These are phyloP conservation scores for Nibea albiflora DNA, from an alignment of 2,113 vertebrate genomes.

Conservation along the genomic window DNA sequence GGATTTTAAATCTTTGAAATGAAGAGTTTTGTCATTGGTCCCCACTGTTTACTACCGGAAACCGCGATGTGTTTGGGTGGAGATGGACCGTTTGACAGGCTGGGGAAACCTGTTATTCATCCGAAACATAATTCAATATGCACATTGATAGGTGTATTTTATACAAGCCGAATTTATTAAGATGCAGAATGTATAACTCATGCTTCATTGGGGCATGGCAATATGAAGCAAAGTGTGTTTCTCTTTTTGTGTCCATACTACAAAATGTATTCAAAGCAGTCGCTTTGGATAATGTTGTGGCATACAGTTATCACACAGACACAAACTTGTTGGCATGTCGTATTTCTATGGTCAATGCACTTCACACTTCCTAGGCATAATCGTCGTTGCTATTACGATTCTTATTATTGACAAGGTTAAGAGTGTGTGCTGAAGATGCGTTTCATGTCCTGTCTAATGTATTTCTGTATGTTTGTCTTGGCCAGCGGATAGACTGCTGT, in stretches of 20 bases:
- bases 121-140: neutral
- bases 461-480: neutral
- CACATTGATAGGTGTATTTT: no score
- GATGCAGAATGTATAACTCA: neutral
- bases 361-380: neutral
- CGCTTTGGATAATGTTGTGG: neutral
- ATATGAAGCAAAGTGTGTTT: neutral
- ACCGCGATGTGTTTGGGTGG: neutral
- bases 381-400: neutral
- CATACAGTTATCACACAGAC: neutral
- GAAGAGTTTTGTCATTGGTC: neutral
- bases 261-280: neutral
- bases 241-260: neutral
- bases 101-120: neutral
- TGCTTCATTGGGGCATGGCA: accelerated
- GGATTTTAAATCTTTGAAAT: neutral
- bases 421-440: neutral
- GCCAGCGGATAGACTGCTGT: neutral
- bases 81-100: neutral
- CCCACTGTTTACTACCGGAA: slow-evolving; percentile 2
- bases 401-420: neutral
- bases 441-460: no score
- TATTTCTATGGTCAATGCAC: neutral
- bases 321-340: neutral
- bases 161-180: slow-evolving; percentile 17